Percentiles rank a stretch among this genome's conserved stretches.
Evolutionary conservation across 2,888 invertebrate species (phyloP).

Genomic region (Macroteleia sp.): DNA sequence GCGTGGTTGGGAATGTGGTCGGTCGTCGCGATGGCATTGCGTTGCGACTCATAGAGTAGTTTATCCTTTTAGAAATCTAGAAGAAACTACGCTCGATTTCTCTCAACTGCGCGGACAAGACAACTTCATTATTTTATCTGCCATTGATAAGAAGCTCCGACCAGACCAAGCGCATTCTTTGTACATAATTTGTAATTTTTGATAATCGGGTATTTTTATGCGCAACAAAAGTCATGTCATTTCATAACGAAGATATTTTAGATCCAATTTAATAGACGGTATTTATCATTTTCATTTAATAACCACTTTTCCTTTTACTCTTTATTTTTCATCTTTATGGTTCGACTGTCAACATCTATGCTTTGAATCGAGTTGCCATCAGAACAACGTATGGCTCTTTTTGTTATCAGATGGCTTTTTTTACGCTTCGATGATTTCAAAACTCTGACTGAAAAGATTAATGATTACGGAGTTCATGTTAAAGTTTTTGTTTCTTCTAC

Average conservation of each 20-base stretch:
- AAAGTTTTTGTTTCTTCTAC: conserved; percentile 35
- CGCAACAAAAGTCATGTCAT: conserved; percentile 29
- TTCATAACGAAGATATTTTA: conserved; percentile 42
- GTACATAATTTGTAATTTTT: conserved; percentile 47
- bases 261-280: conserved; percentile 20
- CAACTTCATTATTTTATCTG: conserved; percentile 61
- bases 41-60: conserved; percentile 55
- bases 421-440: too few relatives aligned
- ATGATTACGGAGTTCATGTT: too few relatives aligned
- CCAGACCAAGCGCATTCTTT: conserved; percentile 33
- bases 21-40: conserved; percentile 65
- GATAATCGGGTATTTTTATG: conserved; percentile 14
- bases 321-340: too few relatives aligned
- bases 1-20: conserved; percentile 61
- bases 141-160: conserved; percentile 54
- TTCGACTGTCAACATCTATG: conserved; percentile 9
- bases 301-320: conserved; percentile 43
- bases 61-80: conserved; percentile 68
- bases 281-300: conserved; percentile 54
- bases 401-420: too few relatives aligned
- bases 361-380: too few relatives aligned
- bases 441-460: too few relatives aligned
- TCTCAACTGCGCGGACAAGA: conserved; percentile 43
- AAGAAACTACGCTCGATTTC: conserved; percentile 63
- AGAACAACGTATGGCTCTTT: too few relatives aligned